phyloP scores from a whole-genome alignment of 2,888 invertebrate genomes.

The Lepidonotus clava region DNA sequence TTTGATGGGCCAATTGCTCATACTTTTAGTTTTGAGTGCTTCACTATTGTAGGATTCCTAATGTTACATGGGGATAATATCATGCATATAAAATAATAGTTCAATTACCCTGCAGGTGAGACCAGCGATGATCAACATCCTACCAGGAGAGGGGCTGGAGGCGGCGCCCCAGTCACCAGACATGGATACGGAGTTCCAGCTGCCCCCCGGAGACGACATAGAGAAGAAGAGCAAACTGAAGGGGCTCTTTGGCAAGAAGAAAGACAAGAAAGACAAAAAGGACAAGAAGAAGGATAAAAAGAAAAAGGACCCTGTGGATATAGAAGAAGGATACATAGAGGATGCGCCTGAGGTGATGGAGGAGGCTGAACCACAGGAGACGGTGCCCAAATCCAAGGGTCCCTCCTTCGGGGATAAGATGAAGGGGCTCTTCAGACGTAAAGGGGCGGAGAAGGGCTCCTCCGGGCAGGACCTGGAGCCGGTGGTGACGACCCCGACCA shows the following conservation, averaged over 20 bases:
- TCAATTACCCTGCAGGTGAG: too few species aligned
- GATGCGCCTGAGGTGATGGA: neutral
- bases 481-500: conserved; percentile 14
- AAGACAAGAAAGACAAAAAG: neutral
- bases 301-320: neutral
- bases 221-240: conserved; percentile 20
- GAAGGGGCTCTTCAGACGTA: neutral
- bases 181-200: neutral
- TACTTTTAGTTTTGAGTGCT: too few species aligned
- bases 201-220: neutral
- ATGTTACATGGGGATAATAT: too few species aligned
- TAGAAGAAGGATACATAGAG: neutral
- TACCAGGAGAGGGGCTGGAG: neutral
- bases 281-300: neutral
- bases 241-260: conserved; percentile 4
- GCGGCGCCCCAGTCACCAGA: neutral
- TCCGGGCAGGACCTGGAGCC: neutral
- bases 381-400: too few species aligned
- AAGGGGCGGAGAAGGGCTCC: neutral
- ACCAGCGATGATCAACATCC: conserved; percentile 22
- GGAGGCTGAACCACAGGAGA: neutral
- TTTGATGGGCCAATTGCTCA: too few species aligned
- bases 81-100: too few species aligned
- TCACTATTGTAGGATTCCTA: too few species aligned
- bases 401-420: neutral